Conservation (phyloP, 1,140 invertebrate genomes). For the Calliphora vicina region DNA sequence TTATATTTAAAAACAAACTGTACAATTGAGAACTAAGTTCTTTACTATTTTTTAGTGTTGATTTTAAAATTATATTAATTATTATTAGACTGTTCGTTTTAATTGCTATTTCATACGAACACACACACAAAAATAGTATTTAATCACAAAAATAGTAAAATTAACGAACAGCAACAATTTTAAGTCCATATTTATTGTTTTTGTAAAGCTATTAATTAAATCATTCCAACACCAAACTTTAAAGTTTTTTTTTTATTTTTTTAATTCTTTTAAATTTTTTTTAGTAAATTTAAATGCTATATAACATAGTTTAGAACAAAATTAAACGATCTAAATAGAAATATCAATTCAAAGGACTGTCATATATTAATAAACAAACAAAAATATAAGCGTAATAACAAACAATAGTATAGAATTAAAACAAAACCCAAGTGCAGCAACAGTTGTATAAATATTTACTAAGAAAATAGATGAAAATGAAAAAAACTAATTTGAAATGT, state of each 20-base stretch:
- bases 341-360: slow-evolving; percentile 20
- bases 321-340: not conserved
- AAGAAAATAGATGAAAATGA: not conserved
- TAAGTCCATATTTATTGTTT: not conserved
- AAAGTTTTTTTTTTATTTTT: no score
- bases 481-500: slow-evolving; percentile 3
- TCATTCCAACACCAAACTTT: not conserved
- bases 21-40: slow-evolving; percentile 10
- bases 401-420: not conserved
- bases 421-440: not conserved
- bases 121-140: no score
- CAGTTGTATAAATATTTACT: not conserved
- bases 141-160: not conserved
- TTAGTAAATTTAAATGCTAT: not conserved
- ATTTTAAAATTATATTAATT: slow-evolving; percentile 16
- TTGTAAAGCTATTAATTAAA: not conserved
- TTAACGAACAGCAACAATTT: not conserved
- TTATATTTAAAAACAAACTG: not conserved
- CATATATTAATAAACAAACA: not conserved
- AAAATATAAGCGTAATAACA: not conserved
- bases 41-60: not conserved
- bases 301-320: slow-evolving; percentile 21
- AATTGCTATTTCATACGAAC: no score
- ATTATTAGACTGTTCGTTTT: not conserved
- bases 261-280: not conserved